Conservation (phyloP, 2,113 vertebrate genomes). For the Ceratotherium simum region DNA sequence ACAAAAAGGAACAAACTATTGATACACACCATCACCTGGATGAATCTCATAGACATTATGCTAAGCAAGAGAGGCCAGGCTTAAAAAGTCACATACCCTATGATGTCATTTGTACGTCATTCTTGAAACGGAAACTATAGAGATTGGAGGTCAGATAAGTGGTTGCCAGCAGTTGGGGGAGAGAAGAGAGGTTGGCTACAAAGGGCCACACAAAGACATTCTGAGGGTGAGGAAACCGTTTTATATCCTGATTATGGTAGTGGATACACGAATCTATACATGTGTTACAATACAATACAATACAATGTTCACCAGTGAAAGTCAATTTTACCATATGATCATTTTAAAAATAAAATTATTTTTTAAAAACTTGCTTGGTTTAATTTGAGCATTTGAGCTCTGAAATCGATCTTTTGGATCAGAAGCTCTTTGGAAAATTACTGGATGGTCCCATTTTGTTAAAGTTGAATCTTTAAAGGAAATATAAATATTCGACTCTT, state of each 20-base stretch:
- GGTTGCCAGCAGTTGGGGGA: not conserved
- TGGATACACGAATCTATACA: accelerated
- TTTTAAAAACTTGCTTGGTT: not conserved
- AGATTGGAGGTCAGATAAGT: not conserved
- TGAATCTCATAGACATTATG: not conserved
- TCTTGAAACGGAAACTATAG: not conserved
- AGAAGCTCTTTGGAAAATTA: slow-evolving; percentile 59
- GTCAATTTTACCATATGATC: not conserved
- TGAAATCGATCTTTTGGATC: slow-evolving; percentile 13
- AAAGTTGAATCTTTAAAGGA: slow-evolving; percentile 47
- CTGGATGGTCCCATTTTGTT: not conserved
- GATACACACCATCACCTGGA: too few species aligned
- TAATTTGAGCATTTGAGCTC: not conserved
- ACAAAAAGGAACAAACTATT: not conserved
- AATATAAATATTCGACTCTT: slow-evolving; percentile 7
- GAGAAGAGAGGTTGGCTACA: not conserved
- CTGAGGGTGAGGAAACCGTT: accelerated
- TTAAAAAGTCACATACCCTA: not conserved
- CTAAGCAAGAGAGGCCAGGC: not conserved
- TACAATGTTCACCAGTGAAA: not conserved
- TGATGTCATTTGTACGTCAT: not conserved
- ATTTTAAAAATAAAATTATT: not conserved
- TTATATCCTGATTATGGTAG: not conserved
- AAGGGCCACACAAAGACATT: not conserved
- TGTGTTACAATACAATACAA: too few species aligned